These are phyloP conservation scores for zebrafish (Danio rerio) DNA, from an alignment of 2,113 vertebrate species.

Conservation along the genomic window DNA sequence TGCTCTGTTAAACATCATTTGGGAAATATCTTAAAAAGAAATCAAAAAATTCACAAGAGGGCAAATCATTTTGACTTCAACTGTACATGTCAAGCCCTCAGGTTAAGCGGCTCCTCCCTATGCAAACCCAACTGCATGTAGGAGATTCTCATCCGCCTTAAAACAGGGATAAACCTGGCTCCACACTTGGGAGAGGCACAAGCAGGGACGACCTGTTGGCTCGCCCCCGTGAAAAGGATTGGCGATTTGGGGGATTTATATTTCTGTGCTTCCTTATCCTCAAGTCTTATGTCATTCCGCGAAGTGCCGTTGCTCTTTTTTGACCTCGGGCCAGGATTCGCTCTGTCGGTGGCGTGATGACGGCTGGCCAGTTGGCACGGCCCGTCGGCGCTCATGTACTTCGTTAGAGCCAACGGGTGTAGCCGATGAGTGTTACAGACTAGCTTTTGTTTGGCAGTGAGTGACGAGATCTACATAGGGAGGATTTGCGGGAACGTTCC, in stretches of 20 bases:
- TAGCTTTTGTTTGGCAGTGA: constrained; percentile 59
- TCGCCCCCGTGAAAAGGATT: constrained; percentile 13
- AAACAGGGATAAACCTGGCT: constrained; percentile 34
- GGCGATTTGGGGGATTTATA: background rate
- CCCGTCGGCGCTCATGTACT: background rate
- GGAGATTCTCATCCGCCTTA: constrained; percentile 18
- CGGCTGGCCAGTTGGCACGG: constrained; percentile 43
- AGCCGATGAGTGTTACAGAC: constrained; percentile 55
- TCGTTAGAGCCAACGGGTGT: constrained; percentile 28
- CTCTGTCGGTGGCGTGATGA: constrained; percentile 16
- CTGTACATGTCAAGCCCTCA: background rate
- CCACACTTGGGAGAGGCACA: constrained; percentile 36
- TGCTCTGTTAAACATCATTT: too few relatives aligned
- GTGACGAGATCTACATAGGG: constrained; percentile 43
- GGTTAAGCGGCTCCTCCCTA: constrained; percentile 23
- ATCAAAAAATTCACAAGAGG: too few relatives aligned
- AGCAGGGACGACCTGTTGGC: constrained; percentile 34
- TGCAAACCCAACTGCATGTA: background rate
- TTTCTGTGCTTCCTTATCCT: constrained; percentile 12
- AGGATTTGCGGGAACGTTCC: constrained; percentile 33
- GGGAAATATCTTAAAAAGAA: too few relatives aligned
- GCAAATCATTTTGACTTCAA: too few relatives aligned
- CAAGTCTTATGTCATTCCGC: background rate
- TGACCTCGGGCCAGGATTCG: constrained; percentile 38
- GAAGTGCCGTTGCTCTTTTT: background rate